Conservation (phyloP, 2,888 invertebrate species). For the Drosophila eohydei region DNA sequence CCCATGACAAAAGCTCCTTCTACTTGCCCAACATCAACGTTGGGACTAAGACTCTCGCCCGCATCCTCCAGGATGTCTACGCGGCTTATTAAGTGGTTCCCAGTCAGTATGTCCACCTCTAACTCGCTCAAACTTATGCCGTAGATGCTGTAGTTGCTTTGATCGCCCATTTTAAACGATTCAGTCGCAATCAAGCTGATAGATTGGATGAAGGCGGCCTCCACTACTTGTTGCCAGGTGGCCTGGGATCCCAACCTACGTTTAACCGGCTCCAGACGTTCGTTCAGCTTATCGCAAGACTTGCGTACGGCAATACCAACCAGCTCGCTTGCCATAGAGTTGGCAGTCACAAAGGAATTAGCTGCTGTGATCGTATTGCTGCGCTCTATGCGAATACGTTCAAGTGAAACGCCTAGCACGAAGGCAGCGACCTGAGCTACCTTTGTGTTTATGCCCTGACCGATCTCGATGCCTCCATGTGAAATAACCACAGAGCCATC, state of each 20-base stretch:
- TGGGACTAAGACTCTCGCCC: conserved; percentile 90
- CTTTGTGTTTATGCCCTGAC: conserved; percentile 90
- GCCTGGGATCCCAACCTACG: conserved; percentile 79
- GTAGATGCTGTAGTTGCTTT: conserved; percentile 88
- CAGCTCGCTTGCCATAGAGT: conserved; percentile 88
- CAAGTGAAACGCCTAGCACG: conserved; percentile 87
- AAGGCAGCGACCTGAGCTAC: conserved; percentile 91
- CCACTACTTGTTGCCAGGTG: conserved; percentile 86
- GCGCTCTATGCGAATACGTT: conserved; percentile 50
- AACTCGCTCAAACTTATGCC: conserved; percentile 89
- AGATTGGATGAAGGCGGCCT: conserved; percentile 51
- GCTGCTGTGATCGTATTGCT: conserved; percentile 86
- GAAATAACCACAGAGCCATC: conserved; percentile 90
- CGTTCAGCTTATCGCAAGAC: conserved; percentile 88
- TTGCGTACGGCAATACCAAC: conserved; percentile 87
- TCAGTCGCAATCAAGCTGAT: conserved; percentile 88
- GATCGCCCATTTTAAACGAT: conserved; percentile 86
- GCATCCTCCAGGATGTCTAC: conserved; percentile 91
- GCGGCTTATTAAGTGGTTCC: conserved; percentile 88
- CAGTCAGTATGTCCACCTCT: conserved; percentile 92
- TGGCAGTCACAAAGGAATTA: conserved; percentile 86
- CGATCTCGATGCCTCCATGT: conserved; percentile 91
- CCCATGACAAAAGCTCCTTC: conserved; percentile 93
- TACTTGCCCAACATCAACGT: conserved; percentile 90
- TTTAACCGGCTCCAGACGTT: conserved; percentile 87